These are phyloP conservation scores for Alloplasta piceator DNA, from an alignment of 2,888 invertebrate genomes.

Conservation along the genomic window DNA sequence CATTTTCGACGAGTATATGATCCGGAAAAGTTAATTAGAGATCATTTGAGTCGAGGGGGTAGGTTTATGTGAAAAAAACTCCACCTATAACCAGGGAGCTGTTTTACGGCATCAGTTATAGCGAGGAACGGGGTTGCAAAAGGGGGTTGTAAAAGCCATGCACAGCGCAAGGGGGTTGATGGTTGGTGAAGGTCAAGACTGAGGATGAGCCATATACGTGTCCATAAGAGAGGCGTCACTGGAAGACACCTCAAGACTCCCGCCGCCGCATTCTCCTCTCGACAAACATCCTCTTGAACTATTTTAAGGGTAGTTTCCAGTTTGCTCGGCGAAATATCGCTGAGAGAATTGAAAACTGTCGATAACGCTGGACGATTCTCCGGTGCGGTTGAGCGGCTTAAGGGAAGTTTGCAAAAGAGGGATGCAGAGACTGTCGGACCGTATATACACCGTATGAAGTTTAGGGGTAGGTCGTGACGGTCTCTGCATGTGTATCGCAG, in stretches of 20 bases:
- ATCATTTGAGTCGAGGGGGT: neutral
- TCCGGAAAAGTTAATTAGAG: too few relatives aligned
- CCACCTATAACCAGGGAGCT: slow-evolving; percentile 27
- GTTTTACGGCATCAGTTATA: slow-evolving; percentile 49
- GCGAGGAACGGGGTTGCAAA: slow-evolving; percentile 21
- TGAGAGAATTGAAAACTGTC: neutral
- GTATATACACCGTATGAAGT: neutral
- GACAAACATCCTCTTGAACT: too few relatives aligned
- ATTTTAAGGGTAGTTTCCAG: too few relatives aligned
- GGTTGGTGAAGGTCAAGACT: slow-evolving; percentile 68
- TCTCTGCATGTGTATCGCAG: neutral
- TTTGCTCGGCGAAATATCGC: neutral
- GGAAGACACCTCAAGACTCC: too few relatives aligned
- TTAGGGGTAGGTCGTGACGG: slow-evolving; percentile 53
- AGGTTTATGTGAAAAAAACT: slow-evolving; percentile 11
- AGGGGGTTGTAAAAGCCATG: slow-evolving; percentile 49
- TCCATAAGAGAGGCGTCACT: neutral
- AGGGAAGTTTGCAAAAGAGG: neutral
- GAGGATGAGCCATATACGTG: slow-evolving; percentile 41
- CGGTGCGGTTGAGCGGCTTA: neutral
- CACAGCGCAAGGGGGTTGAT: slow-evolving; percentile 58
- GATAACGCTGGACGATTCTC: neutral
- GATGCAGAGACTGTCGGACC: neutral
- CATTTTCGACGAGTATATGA: neutral
- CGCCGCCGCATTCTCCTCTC: too few relatives aligned